Evolutionary conservation across 2,888 invertebrate genomes (phyloP), one percentile per base, ranked within the genome.

Genomic region (Philonicus albiceps): DNA sequence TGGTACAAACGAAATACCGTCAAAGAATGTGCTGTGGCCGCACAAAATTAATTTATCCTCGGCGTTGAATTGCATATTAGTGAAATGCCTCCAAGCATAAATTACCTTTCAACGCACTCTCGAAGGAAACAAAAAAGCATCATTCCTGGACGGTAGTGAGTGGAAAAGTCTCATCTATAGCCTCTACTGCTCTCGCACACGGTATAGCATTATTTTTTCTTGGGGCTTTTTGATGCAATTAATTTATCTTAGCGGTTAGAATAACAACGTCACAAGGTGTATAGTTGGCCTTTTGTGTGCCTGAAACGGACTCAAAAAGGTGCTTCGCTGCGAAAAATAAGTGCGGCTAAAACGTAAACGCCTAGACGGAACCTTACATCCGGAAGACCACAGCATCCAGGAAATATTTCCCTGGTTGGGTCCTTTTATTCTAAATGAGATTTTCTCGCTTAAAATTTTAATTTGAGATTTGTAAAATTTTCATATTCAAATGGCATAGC

Each of bases 391-490:
- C 84, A 84, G 72, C 72, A 72, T n/a, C 49, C 3, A 64, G 64
- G 27, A 84, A 84, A 73, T 81, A 81, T 73, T 73, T 84, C 84
- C 73, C 84, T 40, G 55, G 84, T 84, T 84, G 73, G 5, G 73
- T 73, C 84, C 84, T 84, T 84, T 84, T 84, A 84, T 73, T 73
- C 73, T 73, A 84, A 84, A 84, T 84, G 84, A 84, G 84, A 84
- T 84, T 84, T 84, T 84, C 84, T 84, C 84, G 84, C 84, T 84
- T 84, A 84, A 84, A 84, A 84, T 84, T 84, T 84, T 84, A 84
- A 84, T 84, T 84, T 84, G 84, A 84, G 84, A 84, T 84, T 84
- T 84, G 84, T 64, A 84, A 84, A 84, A 84, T 84, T 64, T 84
- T 84, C 84, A 84, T 84, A 84, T 84, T 84, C 84, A 84, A 84